phyloP scores from a whole-genome alignment of 2,113 vertebrate species.

The Psittacula cyanocephala region DNA sequence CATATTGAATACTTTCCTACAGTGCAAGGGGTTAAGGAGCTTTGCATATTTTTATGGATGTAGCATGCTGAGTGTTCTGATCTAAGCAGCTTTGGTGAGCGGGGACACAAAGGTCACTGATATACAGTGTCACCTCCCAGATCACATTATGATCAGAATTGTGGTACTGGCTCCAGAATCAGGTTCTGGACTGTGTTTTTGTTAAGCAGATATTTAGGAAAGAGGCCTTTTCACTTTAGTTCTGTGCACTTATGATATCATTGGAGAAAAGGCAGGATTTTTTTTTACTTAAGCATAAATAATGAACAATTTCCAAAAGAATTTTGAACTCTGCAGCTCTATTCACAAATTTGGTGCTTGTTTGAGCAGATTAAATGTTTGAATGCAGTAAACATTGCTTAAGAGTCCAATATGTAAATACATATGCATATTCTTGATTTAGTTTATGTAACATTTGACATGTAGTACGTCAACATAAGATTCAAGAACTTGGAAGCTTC shows the following conservation, averaged over 20 bases:
- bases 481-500: not conserved
- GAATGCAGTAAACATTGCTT: not conserved
- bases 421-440: not conserved
- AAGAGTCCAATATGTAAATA: not conserved
- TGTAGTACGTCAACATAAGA: not conserved
- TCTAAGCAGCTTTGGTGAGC: not conserved
- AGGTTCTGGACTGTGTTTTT: not conserved
- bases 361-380: not conserved
- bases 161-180: not conserved
- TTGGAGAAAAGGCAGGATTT: fast-evolving
- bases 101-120: not conserved
- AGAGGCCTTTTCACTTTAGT: not conserved
- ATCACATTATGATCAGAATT: not conserved
- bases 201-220: not conserved
- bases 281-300: not conserved
- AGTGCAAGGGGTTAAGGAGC: not conserved
- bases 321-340: not conserved
- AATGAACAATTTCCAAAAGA: not conserved
- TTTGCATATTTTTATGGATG: fast-evolving
- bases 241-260: fast-evolving
- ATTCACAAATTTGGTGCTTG: not conserved
- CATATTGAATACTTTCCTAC: fast-evolving
- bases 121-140: not conserved
- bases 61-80: not conserved
- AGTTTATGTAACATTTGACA: not conserved